Percentiles rank a stretch among this genome's conserved stretches.
phyloP scores from a whole-genome alignment of 2,113 vertebrate genomes.

The Thunnus thynnus region DNA sequence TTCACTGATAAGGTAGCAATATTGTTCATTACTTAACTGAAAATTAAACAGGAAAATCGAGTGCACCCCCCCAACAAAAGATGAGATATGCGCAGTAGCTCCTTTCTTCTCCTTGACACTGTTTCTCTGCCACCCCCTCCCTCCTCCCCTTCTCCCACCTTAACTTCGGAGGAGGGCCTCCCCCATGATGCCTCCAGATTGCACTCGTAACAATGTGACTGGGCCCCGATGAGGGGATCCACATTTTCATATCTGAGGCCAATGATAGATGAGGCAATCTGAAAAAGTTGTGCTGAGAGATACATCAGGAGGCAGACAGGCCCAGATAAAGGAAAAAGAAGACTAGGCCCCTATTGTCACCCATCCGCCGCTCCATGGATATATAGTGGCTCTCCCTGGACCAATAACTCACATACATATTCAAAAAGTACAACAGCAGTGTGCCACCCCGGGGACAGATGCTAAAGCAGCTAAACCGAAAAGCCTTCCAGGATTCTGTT shows the following conservation, averaged over 20 bases:
- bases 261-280: constrained; percentile 88
- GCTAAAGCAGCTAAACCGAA: constrained; percentile 67
- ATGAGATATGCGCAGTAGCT: neutral
- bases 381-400: constrained; percentile 76
- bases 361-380: constrained; percentile 62
- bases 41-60: neutral
- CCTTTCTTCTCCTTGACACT: constrained; percentile 15
- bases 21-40: constrained; percentile 32
- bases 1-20: constrained; percentile 6
- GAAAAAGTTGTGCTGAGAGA: constrained; percentile 82
- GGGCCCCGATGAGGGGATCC: constrained; percentile 72
- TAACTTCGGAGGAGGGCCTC: constrained; percentile 61
- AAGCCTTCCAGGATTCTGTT: constrained; percentile 54
- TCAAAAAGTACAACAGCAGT: constrained; percentile 73
- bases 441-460: constrained; percentile 69
- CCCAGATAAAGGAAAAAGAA: constrained; percentile 76
- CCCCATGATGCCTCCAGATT: constrained; percentile 76
- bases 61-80: neutral
- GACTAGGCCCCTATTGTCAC: constrained; percentile 66
- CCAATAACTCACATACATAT: constrained; percentile 83
- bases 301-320: constrained; percentile 85
- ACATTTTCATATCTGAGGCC: constrained; percentile 81
- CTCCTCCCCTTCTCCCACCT: neutral
- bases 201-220: constrained; percentile 73
- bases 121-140: neutral